A percentile compares a stretch with the other conserved stretches of the same genome.
These are phyloP conservation scores for Drosophila rubida DNA, from an alignment of 2,888 invertebrate genomes.

Conservation along the genomic window DNA sequence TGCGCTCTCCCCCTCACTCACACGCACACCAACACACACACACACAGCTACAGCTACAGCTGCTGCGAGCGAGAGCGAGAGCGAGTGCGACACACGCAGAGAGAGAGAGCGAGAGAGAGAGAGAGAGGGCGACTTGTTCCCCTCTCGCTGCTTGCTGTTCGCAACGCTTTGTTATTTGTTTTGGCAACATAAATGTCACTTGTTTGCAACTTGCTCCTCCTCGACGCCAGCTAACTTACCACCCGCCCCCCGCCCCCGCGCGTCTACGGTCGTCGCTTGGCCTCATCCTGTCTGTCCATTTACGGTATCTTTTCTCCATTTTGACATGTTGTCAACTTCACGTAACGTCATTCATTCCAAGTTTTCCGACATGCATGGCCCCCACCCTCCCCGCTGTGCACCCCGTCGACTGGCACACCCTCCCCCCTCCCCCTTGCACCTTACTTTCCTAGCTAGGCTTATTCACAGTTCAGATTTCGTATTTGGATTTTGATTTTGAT, in stretches of 20 bases:
- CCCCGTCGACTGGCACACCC: neutral
- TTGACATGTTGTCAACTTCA: slow-evolving; percentile 77
- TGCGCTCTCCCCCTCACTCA: slow-evolving; percentile 24
- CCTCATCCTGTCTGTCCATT: slow-evolving; percentile 50
- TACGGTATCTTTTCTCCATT: slow-evolving; percentile 77
- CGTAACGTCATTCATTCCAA: slow-evolving; percentile 77
- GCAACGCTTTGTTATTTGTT: slow-evolving; percentile 72
- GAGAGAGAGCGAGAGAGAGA: neutral
- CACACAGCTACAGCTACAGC: no score
- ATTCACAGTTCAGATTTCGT: slow-evolving; percentile 35
- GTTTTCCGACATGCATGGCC: slow-evolving; percentile 68
- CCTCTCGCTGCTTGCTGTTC: slow-evolving; percentile 7
- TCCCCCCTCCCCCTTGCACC: neutral
- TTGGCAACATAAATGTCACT: slow-evolving; percentile 79
- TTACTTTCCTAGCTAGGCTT: slow-evolving; percentile 33
- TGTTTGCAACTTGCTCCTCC: slow-evolving; percentile 63
- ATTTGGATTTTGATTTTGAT: slow-evolving; percentile 22
- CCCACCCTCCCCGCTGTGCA: neutral
- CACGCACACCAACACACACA: slow-evolving; percentile 12
- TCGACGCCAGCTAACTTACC: slow-evolving; percentile 43
- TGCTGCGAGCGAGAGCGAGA: no score
- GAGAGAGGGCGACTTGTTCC: neutral
- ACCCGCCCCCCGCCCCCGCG: neutral
- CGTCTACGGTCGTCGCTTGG: neutral
- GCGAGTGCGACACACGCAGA: no score